Conservation (phyloP, 1,140 invertebrate genomes). For the Brachionus rubens region DNA sequence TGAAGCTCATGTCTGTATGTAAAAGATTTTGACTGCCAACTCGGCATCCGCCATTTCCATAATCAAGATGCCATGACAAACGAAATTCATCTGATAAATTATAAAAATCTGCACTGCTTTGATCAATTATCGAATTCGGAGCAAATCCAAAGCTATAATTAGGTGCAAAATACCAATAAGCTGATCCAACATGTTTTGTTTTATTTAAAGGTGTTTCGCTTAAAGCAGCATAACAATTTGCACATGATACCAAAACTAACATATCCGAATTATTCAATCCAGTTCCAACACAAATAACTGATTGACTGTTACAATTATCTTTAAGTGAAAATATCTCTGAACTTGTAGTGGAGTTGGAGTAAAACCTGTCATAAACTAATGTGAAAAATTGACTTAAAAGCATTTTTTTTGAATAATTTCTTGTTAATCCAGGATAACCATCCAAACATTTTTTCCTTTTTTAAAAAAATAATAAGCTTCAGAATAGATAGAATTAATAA, state of each 20-base stretch:
- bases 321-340: neutral
- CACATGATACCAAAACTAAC: neutral
- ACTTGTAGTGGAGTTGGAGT: neutral
- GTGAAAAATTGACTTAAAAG: neutral
- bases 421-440: neutral
- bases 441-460: neutral
- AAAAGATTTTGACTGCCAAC: neutral
- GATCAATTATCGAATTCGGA: neutral
- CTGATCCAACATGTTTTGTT: neutral
- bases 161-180: constrained; percentile 9
- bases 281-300: neutral
- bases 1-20: too few relatives aligned
- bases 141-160: constrained; percentile 4
- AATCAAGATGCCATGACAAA: neutral
- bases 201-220: neutral
- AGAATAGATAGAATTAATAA: too few relatives aligned
- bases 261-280: neutral
- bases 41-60: neutral
- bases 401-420: neutral
- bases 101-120: neutral
- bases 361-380: neutral
- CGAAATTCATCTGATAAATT: neutral
- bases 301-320: neutral
- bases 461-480: too few relatives aligned
- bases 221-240: neutral